These are phyloP conservation scores for Acropora yongei DNA, from an alignment of 64 coral and sea anemone species.

Conservation along the genomic window DNA sequence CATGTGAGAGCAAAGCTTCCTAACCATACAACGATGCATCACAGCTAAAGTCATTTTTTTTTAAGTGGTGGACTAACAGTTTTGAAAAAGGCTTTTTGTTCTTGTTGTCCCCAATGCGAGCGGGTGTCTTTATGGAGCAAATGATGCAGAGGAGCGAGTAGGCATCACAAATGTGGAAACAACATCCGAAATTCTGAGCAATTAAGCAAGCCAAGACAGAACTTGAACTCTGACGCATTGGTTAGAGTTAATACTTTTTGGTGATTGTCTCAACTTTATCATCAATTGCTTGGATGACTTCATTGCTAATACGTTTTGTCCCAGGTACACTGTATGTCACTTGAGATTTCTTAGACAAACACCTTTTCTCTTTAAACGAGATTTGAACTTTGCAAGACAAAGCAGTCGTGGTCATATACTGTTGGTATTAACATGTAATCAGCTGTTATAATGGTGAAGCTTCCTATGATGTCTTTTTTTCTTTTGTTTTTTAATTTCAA, in stretches of 20 bases:
- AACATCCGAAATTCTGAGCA: not conserved
- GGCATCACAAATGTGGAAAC: too few relatives aligned
- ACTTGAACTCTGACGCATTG: too few relatives aligned
- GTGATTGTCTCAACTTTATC: too few relatives aligned
- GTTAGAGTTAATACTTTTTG: too few relatives aligned
- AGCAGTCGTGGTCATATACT: not conserved
- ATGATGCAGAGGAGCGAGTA: too few relatives aligned
- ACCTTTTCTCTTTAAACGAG: not conserved
- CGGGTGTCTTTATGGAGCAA: not conserved
- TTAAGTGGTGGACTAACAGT: not conserved
- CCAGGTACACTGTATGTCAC: not conserved
- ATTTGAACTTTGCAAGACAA: not conserved
- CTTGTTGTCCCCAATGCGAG: not conserved
- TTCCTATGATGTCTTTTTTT: too few relatives aligned
- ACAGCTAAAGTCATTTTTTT: not conserved
- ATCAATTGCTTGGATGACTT: too few relatives aligned
- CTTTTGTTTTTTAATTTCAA: too few relatives aligned
- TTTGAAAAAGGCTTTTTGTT: not conserved
- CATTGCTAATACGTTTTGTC: too few relatives aligned
- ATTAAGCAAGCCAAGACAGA: not conserved
- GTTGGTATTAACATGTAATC: slow-evolving; percentile 5
- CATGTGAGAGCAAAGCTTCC: not conserved
- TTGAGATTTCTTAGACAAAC: not conserved
- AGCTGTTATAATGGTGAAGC: too few relatives aligned
- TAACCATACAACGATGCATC: not conserved